Evolutionary conservation across 2,113 vertebrate species (phyloP).

Genomic region (Ramphastos sulfuratus): DNA sequence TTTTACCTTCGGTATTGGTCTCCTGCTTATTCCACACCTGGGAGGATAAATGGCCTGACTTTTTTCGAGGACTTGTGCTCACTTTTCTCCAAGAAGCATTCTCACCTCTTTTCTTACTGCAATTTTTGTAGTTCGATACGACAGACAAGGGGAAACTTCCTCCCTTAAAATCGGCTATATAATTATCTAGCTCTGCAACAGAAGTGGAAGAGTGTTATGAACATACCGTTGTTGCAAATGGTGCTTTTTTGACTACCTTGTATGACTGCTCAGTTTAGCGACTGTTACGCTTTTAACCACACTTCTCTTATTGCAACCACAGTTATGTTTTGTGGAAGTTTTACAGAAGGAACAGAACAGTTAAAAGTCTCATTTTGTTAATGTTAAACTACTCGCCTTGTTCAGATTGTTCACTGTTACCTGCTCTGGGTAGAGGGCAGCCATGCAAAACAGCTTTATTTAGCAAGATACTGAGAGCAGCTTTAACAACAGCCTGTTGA

Average conservation of each 20-base stretch:
- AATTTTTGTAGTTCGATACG: conserved; percentile 78
- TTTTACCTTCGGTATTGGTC: conserved; percentile 69
- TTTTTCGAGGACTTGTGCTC: conserved; percentile 92
- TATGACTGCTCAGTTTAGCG: background rate
- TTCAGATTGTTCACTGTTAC: conserved; percentile 64
- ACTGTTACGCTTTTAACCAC: background rate
- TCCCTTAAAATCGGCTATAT: conserved; percentile 87
- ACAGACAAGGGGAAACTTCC: conserved; percentile 85
- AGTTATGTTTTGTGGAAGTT: background rate
- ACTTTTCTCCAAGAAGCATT: conserved; percentile 86
- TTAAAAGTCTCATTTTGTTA: background rate
- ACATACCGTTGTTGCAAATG: background rate
- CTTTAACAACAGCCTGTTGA: conserved; percentile 92
- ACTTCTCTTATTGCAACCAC: background rate
- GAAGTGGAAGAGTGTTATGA: background rate
- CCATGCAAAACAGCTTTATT: conserved; percentile 91
- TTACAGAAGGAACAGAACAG: background rate
- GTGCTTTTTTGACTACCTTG: background rate
- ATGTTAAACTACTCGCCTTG: background rate
- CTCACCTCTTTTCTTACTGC: conserved; percentile 83
- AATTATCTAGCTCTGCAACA: conserved; percentile 86
- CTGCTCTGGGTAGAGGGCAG: conserved; percentile 88
- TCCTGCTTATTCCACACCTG: conserved; percentile 77
- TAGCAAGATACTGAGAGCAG: conserved; percentile 93
- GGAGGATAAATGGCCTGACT: conserved; percentile 72